Evolutionary conservation across 1,140 invertebrate genomes (phyloP).

Genomic region (Eriosoma lanigerum): DNA sequence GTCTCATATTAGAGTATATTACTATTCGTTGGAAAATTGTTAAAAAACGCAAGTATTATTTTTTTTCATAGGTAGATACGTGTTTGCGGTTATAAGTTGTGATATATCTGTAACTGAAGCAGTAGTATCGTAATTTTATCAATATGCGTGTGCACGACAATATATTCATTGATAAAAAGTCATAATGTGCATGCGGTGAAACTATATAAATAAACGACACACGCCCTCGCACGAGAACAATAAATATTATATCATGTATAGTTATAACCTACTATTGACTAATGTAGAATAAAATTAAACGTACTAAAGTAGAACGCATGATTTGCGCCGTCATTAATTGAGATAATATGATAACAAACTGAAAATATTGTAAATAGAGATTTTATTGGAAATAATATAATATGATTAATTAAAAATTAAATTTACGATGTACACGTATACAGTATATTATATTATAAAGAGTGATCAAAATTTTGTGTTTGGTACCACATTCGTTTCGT

Average conservation of each 20-base stretch:
- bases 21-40: too few species aligned
- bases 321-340: neutral
- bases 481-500: too few species aligned
- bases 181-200: too few species aligned
- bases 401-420: slow-evolving; percentile 12
- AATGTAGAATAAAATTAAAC: too few species aligned
- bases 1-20: too few species aligned
- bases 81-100: neutral
- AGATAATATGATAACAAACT: neutral
- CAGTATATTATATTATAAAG: too few species aligned
- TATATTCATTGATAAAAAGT: slow-evolving; percentile 18
- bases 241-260: too few species aligned
- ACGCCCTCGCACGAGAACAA: neutral
- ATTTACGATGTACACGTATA: neutral
- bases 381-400: neutral
- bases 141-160: neutral
- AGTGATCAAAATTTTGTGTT: too few species aligned
- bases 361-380: neutral
- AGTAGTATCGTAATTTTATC: neutral
- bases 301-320: neutral
- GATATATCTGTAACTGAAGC: neutral
- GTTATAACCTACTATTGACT: too few species aligned
- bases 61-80: neutral
- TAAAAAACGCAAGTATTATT: too few species aligned
- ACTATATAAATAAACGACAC: neutral